Percentiles rank a stretch among this genome's conserved stretches.
Conservation (phyloP, 2,113 vertebrate species). For the Oreamnos americanus region DNA sequence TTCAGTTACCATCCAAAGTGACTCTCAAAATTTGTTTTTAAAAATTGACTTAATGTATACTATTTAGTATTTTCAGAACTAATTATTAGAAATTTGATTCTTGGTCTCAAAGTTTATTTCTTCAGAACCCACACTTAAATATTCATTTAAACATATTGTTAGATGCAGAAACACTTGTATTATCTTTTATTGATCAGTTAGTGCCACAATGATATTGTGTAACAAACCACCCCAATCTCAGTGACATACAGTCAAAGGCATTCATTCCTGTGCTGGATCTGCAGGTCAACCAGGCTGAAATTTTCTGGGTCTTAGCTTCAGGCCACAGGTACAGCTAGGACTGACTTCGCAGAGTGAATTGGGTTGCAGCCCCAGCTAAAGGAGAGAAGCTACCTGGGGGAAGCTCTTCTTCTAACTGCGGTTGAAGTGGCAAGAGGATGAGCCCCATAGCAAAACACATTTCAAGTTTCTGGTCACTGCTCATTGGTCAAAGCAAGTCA, state of each 20-base stretch:
- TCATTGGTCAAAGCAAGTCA: background rate
- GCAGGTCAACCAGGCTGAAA: background rate
- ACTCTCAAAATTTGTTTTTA: constrained; percentile 14
- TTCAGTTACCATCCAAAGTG: background rate
- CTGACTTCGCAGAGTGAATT: background rate
- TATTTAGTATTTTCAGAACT: constrained; percentile 33
- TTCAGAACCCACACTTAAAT: background rate
- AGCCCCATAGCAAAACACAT: background rate
- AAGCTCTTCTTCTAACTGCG: background rate
- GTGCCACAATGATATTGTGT: background rate
- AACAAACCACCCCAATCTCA: background rate
- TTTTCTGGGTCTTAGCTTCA: background rate
- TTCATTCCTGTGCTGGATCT: background rate
- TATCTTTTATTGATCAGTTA: background rate
- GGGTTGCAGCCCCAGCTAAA: background rate
- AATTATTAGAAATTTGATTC: constrained; percentile 25
- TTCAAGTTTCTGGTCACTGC: background rate
- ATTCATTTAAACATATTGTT: constrained; percentile 13
- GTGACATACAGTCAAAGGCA: background rate
- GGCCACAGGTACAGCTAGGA: background rate
- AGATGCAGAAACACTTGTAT: background rate
- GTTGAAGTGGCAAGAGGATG: background rate
- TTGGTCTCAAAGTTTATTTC: background rate
- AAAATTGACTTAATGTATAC: background rate
- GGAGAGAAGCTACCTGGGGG: background rate